Evolutionary conservation across 1,140 invertebrate genomes (phyloP).

Genomic region (Hyposmocoma kahamanoa): DNA sequence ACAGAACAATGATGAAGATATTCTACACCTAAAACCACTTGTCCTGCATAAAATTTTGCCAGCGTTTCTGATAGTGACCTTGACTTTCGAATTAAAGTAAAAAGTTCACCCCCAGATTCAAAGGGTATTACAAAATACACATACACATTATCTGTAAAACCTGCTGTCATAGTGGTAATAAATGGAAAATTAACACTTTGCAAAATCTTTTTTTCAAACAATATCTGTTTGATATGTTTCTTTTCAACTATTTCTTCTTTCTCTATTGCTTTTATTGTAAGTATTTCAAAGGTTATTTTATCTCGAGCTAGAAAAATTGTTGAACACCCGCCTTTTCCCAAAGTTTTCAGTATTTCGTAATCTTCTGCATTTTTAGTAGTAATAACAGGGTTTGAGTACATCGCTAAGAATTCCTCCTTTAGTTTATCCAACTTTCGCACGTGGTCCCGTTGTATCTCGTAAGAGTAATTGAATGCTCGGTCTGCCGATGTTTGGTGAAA

Average conservation of each 20-base stretch:
- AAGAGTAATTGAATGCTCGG: too few relatives aligned
- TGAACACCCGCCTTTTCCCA: slow-evolving; percentile 92
- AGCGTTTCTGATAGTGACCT: slow-evolving; percentile 85
- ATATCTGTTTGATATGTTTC: slow-evolving; percentile 88
- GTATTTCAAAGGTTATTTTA: slow-evolving; percentile 76
- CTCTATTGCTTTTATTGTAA: slow-evolving; percentile 93
- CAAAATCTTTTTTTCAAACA: slow-evolving; percentile 89
- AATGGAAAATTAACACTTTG: slow-evolving; percentile 87
- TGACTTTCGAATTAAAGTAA: slow-evolving; percentile 80
- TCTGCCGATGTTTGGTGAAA: too few relatives aligned
- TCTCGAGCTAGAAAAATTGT: slow-evolving; percentile 90
- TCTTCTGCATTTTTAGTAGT: slow-evolving; percentile 40
- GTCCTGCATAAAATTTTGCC: slow-evolving; percentile 92
- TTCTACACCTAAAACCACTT: slow-evolving; percentile 93
- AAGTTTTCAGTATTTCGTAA: slow-evolving; percentile 61
- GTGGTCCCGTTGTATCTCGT: too few relatives aligned
- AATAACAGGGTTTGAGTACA: slow-evolving; percentile 14
- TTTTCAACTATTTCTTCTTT: slow-evolving; percentile 88
- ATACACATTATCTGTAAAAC: slow-evolving; percentile 89
- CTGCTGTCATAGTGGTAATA: slow-evolving; percentile 84
- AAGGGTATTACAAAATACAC: slow-evolving; percentile 88
- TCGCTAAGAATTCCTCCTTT: slow-evolving; percentile 43
- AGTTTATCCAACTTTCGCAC: slow-evolving; percentile 41
- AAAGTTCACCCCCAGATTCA: slow-evolving; percentile 87
- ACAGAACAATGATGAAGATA: slow-evolving; percentile 94